A percentile compares a stretch with the other conserved stretches of the same genome.
These are phyloP conservation scores for Rhagologus leucostigma DNA, from an alignment of 2,113 vertebrate species.

Conservation along the genomic window DNA sequence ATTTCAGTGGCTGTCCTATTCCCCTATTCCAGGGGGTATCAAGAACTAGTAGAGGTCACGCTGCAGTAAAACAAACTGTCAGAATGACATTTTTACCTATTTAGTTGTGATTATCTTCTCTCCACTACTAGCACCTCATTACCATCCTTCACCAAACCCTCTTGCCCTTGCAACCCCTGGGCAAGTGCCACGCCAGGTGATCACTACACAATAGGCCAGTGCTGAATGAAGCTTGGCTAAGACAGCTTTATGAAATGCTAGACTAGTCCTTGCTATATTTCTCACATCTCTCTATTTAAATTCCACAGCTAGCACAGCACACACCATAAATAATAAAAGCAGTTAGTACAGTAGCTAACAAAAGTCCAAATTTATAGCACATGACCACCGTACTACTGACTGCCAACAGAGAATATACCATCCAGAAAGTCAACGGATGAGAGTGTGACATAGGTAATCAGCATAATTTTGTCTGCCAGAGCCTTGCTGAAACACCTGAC, in stretches of 20 bases:
- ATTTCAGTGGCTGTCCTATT: neutral
- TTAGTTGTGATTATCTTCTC: neutral
- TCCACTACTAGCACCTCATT: neutral
- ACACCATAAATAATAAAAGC: neutral
- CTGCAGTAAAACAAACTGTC: neutral
- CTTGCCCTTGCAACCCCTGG: neutral
- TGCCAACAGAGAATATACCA: neutral
- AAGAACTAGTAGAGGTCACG: neutral
- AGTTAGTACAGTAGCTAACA: rapidly evolving
- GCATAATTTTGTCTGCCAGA: neutral
- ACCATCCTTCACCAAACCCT: neutral
- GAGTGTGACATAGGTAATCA: neutral
- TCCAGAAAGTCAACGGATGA: neutral
- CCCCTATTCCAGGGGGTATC: neutral
- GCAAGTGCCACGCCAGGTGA: neutral
- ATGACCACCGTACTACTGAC: too few relatives aligned
- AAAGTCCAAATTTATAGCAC: neutral
- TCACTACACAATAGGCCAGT: neutral
- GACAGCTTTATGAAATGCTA: neutral
- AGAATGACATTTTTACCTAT: neutral
- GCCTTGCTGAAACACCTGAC: neutral
- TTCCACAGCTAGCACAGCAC: neutral
- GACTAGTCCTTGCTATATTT: neutral
- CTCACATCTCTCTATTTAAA: neutral
- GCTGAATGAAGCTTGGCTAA: neutral